phyloP scores from a whole-genome alignment of 2,888 invertebrate genomes.

The Salpingus planirostris region DNA sequence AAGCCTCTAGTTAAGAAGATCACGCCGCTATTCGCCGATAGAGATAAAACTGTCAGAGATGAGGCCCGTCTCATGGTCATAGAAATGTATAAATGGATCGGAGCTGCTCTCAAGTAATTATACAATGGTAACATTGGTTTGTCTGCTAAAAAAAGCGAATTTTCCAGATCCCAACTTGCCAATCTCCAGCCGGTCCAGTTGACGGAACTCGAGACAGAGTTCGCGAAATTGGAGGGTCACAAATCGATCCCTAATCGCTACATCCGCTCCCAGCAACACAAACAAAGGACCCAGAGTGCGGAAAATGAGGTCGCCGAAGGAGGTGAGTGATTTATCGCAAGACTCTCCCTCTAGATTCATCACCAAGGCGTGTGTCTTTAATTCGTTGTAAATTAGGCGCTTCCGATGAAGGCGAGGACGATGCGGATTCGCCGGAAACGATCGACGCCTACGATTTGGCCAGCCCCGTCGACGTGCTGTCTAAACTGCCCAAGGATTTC shows the following conservation, averaged over 20 bases:
- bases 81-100: constrained; percentile 73
- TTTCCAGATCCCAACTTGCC: constrained; percentile 66
- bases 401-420: constrained; percentile 49
- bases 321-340: not conserved
- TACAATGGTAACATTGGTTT: too few relatives aligned
- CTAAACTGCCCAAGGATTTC: constrained; percentile 91
- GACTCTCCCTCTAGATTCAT: not conserved
- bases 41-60: constrained; percentile 86
- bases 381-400: constrained; percentile 7
- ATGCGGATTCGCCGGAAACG: constrained; percentile 44
- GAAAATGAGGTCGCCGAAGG: not conserved
- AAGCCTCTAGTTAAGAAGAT: constrained; percentile 87
- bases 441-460: constrained; percentile 87
- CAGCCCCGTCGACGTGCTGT: constrained; percentile 87
- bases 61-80: constrained; percentile 86
- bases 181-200: constrained; percentile 83
- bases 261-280: constrained; percentile 73
- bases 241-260: constrained; percentile 66
- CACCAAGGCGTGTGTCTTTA: not conserved
- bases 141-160: not conserved
- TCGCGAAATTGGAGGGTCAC: constrained; percentile 59
- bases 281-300: constrained; percentile 34
- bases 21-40: constrained; percentile 73
- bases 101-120: constrained; percentile 35
- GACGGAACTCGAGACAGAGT: constrained; percentile 81